Conservation (phyloP, 2,113 vertebrate genomes). For the Serilophus lunatus region DNA sequence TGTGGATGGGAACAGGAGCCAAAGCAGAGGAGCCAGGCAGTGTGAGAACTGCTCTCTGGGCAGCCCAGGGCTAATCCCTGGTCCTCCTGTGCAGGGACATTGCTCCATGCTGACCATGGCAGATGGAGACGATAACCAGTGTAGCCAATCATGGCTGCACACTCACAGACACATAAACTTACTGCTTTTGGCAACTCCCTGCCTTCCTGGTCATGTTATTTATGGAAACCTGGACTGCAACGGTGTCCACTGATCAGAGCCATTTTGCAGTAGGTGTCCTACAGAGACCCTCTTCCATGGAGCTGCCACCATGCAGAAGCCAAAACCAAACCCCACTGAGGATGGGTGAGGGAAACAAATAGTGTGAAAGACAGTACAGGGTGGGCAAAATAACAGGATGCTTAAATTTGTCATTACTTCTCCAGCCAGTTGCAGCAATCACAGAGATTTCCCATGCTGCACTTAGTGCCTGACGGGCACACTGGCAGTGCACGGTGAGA, state of each 20-base stretch:
- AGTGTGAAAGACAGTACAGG: neutral
- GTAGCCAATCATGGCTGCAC: neutral
- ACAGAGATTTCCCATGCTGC: neutral
- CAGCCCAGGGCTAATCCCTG: neutral
- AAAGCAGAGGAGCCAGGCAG: neutral
- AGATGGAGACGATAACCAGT: fast-evolving
- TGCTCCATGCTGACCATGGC: fast-evolving
- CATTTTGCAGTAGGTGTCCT: neutral
- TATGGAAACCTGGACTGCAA: neutral
- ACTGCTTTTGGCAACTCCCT: neutral
- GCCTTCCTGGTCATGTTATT: neutral
- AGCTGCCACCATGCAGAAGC: neutral
- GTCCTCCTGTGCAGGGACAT: neutral
- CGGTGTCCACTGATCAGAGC: neutral
- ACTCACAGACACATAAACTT: no score
- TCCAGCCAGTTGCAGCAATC: neutral
- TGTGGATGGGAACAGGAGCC: fast-evolving
- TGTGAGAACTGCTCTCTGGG: neutral
- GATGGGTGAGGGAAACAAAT: neutral
- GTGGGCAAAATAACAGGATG: neutral
- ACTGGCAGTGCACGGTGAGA: fast-evolving
- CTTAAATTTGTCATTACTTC: neutral
- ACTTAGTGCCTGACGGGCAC: fast-evolving
- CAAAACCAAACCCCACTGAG: neutral
- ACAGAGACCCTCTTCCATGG: neutral